A percentile compares a stretch with the other conserved stretches of the same genome.
Conservation (phyloP, 2,113 vertebrate species). For the Brachyistius frenatus region DNA sequence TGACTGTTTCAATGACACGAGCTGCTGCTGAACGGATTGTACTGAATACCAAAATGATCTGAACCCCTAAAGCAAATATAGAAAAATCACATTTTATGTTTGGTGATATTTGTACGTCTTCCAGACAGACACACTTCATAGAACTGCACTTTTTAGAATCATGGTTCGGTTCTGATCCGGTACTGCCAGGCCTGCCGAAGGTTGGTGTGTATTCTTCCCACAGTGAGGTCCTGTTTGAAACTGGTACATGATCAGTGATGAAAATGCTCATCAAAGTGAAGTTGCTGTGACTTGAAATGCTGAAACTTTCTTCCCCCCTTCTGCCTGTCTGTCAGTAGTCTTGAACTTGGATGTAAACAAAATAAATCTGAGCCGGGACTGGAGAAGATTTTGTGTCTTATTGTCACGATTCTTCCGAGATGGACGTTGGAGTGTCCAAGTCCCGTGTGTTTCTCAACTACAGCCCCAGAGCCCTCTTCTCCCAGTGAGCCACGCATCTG, state of each 20-base stretch:
- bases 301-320: conserved; percentile 33
- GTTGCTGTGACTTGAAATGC: conserved; percentile 25
- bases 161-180: no score
- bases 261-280: neutral
- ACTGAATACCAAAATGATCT: neutral
- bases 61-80: no score
- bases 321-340: conserved; percentile 47
- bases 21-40: no score
- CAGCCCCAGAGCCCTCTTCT: conserved; percentile 68
- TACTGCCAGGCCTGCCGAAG: neutral
- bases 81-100: neutral
- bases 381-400: conserved; percentile 50
- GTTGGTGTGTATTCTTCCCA: neutral
- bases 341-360: conserved; percentile 49
- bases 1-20: no score
- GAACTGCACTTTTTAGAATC: no score
- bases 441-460: conserved; percentile 72
- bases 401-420: conserved; percentile 52
- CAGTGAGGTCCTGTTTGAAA: neutral
- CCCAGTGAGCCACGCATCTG: conserved; percentile 74
- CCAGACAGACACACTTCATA: neutral
- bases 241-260: no score
- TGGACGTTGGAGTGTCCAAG: conserved; percentile 75
- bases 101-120: neutral
- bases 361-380: conserved; percentile 7